These are phyloP conservation scores for Hyposoter didymator DNA, from an alignment of 2,888 invertebrate genomes.

Conservation along the genomic window DNA sequence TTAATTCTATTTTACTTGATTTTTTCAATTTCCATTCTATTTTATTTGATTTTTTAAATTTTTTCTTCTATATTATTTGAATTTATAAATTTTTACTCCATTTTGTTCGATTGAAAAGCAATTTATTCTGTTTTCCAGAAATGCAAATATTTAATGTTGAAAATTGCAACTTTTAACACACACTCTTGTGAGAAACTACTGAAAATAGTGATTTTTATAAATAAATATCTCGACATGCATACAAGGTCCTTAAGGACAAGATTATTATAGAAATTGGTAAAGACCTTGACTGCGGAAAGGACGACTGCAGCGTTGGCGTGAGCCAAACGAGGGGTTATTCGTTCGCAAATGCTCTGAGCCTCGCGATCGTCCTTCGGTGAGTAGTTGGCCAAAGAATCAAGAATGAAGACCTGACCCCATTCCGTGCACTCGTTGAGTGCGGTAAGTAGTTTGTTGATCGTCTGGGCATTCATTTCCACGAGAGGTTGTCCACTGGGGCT, in stretches of 20 bases:
- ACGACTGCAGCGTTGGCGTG: conserved; percentile 99
- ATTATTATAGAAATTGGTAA: not conserved
- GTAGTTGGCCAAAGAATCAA: conserved; percentile 99
- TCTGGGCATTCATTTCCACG: conserved; percentile 98
- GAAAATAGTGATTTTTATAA: too few species aligned
- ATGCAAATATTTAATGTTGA: too few species aligned
- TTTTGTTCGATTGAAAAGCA: too few species aligned
- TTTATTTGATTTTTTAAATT: too few species aligned
- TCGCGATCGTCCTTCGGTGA: conserved; percentile 98
- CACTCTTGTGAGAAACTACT: too few species aligned
- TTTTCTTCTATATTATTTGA: too few species aligned
- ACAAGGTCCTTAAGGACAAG: not conserved
- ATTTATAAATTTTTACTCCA: too few species aligned
- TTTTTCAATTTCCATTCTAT: too few species aligned
- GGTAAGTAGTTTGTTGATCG: conserved; percentile 98
- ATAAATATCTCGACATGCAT: too few species aligned
- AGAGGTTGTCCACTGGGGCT: conserved; percentile 97
- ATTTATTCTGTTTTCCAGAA: too few species aligned
- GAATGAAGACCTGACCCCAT: conserved; percentile 99
- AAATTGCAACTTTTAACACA: too few species aligned
- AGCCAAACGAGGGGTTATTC: conserved; percentile 98
- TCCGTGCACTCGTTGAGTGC: conserved; percentile 99
- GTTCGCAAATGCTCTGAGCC: conserved; percentile 98
- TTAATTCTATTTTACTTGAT: too few species aligned
- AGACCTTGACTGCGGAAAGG: conserved; percentile 97